phyloP scores from a whole-genome alignment of 2,888 invertebrate species.

The Nomada fucata region DNA sequence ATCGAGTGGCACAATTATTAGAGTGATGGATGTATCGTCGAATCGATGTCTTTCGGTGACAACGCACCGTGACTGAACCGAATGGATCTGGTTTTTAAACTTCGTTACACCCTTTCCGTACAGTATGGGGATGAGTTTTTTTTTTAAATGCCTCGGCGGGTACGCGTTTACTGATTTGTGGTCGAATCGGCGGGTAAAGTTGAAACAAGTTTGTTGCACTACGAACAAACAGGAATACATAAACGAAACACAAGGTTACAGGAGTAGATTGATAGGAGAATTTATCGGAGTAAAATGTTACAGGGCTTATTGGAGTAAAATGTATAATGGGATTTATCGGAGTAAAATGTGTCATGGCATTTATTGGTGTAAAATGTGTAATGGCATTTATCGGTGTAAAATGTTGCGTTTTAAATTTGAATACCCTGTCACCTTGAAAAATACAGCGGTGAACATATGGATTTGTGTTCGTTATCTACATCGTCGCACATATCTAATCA shows the following conservation, averaged over 20 bases:
- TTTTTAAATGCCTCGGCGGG: neutral
- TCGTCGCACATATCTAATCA: neutral
- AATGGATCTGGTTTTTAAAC: conserved; percentile 5
- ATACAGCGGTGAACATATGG: neutral
- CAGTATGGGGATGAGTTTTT: neutral
- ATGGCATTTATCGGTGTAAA: too few relatives aligned
- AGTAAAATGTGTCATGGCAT: too few relatives aligned
- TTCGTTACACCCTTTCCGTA: neutral
- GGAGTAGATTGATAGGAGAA: too few relatives aligned
- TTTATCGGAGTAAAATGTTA: too few relatives aligned
- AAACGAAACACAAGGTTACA: too few relatives aligned
- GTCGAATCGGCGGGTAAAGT: neutral
- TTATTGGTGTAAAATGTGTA: neutral
- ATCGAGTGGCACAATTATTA: conserved; percentile 3
- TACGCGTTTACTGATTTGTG: neutral
- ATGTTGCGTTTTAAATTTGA: too few relatives aligned
- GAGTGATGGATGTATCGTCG: conserved; percentile 41
- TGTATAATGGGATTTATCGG: too few relatives aligned
- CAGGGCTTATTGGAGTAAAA: neutral
- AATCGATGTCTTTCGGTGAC: conserved; percentile 28
- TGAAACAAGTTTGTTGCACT: neutral
- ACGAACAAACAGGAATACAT: too few relatives aligned
- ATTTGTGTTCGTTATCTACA: neutral
- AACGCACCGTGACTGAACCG: conserved; percentile 17
- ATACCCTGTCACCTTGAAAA: neutral